Evolutionary conservation across 2,888 invertebrate genomes (phyloP), one percentile per base, ranked within the genome.

Genomic region (Caenorhabditis macrosperma): DNA sequence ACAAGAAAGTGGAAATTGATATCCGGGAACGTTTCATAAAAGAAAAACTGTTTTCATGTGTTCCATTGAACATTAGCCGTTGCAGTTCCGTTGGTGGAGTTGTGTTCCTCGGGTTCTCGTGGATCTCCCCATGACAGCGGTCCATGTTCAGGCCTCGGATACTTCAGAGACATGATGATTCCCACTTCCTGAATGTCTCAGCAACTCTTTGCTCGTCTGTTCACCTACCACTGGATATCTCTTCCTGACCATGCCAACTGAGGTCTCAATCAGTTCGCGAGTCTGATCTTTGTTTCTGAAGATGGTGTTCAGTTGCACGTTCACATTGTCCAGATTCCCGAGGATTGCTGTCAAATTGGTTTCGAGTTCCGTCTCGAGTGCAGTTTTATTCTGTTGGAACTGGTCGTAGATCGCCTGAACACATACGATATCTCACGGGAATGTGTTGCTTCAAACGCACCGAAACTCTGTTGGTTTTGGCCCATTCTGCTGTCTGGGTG

Each of bases 381-480:
- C 66, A 10, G 82, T 79, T 33, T 50, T 63, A 57, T 82, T 82
- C 12, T 64, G 63, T 24, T 68, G 55, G 68, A 72, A 79, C 28
- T 63, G 77, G 67, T 57, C 69, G 60, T 79, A 79, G 22, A 76
- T 24, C 20, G 28, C 61, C 82, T 82, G 60, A 38, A 82, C 76
- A 35, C 7, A 22, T 5, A 30, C 15, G n/a, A n/a, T 17, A 15
- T 15, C 6, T 10, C 9, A n/a, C 24, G 0, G 17, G 9, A 10
- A 0, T 15, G 46, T 17, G 2, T n/a, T n/a, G 17, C 4, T 12
- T 17, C n/a, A 10, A 6, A 54, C 77, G 63, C 7, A 78, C 81
- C 35, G 76, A 69, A n/a, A 82, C 74, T 74, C 77, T 74, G 33
- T 76, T 74, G 17, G 81, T 83, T 54, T 33, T 61, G 24, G 83